Evolutionary conservation across 2,888 invertebrate species (phyloP), one percentile per base, ranked within the genome.

Genomic region (Pyralis farinalis): DNA sequence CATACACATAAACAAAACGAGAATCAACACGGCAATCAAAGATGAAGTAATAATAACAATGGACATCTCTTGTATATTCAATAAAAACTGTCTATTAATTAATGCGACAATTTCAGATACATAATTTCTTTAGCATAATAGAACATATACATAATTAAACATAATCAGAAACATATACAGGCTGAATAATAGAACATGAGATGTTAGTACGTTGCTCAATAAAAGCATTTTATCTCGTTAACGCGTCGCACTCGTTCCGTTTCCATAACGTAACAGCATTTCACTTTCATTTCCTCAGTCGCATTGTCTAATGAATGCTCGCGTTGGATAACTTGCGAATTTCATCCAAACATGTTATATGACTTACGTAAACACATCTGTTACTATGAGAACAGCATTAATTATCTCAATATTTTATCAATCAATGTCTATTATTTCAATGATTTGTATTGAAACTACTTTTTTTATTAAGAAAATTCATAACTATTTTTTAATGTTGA

Each of bases 281-380:
- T 78, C 74, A 82, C 84, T 87, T 86, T 86, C 85, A 68, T 82
- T 86, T 80, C 77, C 79, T 77, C 74, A 71, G 68, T 71, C 76
- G 80, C 82, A 86, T 87, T 86, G 86, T 86, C 77, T 84, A 80
- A 71, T 63, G 69, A 74, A 69, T 58, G 55, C 59, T 59, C 52
- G 59, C 71, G 78, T 86, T 87, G 85, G 74, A 84, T 86, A 86
- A 86, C 81, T 73, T 67, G 54, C 57, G 68, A 81, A 84, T 81
- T 80, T 80, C 79, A 78, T 77, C 71, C 64, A 66, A 76, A 74
- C 63, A 63, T 44, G 42, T 47, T 44, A 44, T 53, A 63, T 59
- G 59, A 62, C 69, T 86, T 84, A 84, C 75, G 77, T 83, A 85
- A 84, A 79, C n/a, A 4, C 48, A 63, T 65, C 64, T 58, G 58